phyloP scores from a whole-genome alignment of 2,113 vertebrate species.

The Smithornis capensis region DNA sequence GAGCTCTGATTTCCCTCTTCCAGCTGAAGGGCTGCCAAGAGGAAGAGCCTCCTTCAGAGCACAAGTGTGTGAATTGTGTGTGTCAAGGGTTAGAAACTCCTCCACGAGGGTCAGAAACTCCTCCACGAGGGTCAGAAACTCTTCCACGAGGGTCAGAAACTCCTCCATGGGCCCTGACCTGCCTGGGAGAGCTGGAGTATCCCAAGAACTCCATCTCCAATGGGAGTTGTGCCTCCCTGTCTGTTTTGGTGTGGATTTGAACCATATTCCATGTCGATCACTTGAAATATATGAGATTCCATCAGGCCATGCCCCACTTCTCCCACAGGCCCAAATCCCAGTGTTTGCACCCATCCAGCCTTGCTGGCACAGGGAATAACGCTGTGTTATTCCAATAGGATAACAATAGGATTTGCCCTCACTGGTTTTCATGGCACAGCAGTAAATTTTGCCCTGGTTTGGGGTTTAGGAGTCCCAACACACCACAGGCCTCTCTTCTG shows the following conservation, averaged over 20 bases:
- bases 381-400: too few species aligned
- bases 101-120: background rate
- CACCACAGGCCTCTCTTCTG: rapidly evolving
- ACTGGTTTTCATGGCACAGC: rapidly evolving
- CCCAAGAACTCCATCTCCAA: rapidly evolving
- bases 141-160: background rate
- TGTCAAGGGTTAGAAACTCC: background rate
- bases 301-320: background rate
- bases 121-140: background rate
- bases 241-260: too few species aligned
- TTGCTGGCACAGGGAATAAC: rapidly evolving
- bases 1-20: background rate
- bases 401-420: background rate
- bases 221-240: rapidly evolving
- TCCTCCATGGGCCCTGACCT: background rate
- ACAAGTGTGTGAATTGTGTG: rapidly evolving
- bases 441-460: background rate
- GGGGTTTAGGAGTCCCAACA: background rate
- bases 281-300: background rate
- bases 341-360: rapidly evolving
- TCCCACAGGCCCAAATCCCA: rapidly evolving
- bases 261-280: too few species aligned
- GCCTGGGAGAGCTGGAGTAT: rapidly evolving
- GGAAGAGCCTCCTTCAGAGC: background rate
- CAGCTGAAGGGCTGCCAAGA: background rate